phyloP scores from a whole-genome alignment of 2,797 vertebrate species.

The Pantherophis vulpinus region DNA sequence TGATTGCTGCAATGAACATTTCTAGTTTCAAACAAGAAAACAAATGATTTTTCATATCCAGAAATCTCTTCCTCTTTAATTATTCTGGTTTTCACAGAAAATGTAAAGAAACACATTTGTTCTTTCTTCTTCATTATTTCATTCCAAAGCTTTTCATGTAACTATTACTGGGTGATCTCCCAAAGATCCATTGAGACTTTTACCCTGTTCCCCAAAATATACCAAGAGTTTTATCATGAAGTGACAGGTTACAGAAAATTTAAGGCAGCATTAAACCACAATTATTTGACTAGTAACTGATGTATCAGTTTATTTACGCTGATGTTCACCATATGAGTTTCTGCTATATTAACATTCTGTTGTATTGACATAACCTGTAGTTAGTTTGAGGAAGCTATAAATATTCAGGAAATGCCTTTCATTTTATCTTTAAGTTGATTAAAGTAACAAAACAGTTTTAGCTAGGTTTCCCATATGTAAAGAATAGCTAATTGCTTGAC shows the following conservation, averaged over 20 bases:
- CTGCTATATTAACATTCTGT: slow-evolving; percentile 5
- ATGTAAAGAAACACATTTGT: slow-evolving; percentile 40
- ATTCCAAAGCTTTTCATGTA: slow-evolving; percentile 24
- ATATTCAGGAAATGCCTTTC: slow-evolving; percentile 33
- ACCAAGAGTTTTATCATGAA: not conserved
- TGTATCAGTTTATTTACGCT: not conserved
- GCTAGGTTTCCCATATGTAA: slow-evolving; percentile 22
- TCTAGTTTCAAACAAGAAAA: slow-evolving; percentile 20
- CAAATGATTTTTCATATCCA: slow-evolving; percentile 23
- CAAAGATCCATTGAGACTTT: not conserved
- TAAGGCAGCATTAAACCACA: not conserved
- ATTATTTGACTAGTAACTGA: slow-evolving; percentile 10
- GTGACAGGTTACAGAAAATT: not conserved
- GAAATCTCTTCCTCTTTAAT: slow-evolving; percentile 26
- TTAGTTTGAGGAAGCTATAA: slow-evolving; percentile 25
- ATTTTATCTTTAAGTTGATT: slow-evolving; percentile 41
- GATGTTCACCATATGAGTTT: slow-evolving; percentile 7
- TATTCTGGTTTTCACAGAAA: slow-evolving; percentile 29
- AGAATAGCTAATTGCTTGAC: slow-evolving; percentile 16
- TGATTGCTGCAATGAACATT: slow-evolving; percentile 43
- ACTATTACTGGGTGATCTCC: slow-evolving; percentile 10
- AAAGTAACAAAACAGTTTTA: slow-evolving; percentile 23
- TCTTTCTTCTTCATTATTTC: slow-evolving; percentile 42
- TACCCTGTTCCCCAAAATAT: not conserved
- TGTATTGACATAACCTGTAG: not conserved